Percentiles rank a stretch among this genome's conserved stretches.
phyloP scores from a whole-genome alignment of 2,888 invertebrate species.

The Thecocarcelia acutangulata region DNA sequence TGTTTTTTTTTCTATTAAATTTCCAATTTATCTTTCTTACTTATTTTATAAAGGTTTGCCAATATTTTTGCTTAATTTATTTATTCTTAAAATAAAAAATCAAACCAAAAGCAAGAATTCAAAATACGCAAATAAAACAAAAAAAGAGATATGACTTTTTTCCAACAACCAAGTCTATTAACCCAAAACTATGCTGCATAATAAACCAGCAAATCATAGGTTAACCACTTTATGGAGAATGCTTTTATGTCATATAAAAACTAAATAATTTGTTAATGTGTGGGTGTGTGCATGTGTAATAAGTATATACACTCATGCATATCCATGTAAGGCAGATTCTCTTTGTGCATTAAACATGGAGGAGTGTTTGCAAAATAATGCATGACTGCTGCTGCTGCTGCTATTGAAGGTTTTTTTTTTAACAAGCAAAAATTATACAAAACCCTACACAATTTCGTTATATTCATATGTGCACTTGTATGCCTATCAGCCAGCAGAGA shows the following conservation, averaged over 20 bases:
- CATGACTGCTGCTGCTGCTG: conserved; percentile 25
- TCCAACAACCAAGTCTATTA: conserved; percentile 49
- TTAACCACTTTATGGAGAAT: conserved; percentile 58
- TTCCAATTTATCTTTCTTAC: conserved; percentile 28
- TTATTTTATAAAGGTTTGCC: conserved; percentile 57
- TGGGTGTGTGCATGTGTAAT: not conserved
- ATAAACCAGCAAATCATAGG: conserved; percentile 63
- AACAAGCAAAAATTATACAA: conserved; percentile 7
- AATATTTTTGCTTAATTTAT: conserved; percentile 46
- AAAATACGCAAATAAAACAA: not conserved
- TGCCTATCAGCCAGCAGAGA: not conserved
- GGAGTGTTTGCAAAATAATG: conserved; percentile 18
- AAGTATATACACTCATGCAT: not conserved
- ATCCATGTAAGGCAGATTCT: not conserved
- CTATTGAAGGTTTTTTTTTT: conserved; percentile 15
- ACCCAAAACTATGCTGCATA: conserved; percentile 54
- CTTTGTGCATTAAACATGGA: not conserved
- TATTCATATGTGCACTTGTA: not conserved
- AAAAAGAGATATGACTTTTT: not conserved
- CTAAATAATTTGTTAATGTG: conserved; percentile 11
- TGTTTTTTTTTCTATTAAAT: not conserved
- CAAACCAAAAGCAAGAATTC: not conserved
- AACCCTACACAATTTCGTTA: not conserved
- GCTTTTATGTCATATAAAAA: conserved; percentile 41
- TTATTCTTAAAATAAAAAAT: not conserved